Evolutionary conservation across 2,888 invertebrate genomes (phyloP).

Genomic region (Ichneumon xanthorius): DNA sequence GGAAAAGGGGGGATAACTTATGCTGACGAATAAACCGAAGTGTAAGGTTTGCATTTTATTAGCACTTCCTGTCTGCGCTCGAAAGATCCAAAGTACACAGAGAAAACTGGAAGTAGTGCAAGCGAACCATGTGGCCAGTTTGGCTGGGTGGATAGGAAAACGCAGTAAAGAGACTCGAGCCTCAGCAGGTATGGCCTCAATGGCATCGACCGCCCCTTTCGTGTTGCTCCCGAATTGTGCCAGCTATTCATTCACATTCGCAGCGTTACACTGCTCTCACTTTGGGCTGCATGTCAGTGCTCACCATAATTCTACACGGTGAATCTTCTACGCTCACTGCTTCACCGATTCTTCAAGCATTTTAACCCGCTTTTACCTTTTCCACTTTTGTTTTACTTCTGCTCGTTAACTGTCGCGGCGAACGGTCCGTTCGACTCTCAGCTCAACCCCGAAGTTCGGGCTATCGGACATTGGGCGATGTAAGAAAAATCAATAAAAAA

Average conservation of each 20-base stretch:
- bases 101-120: conserved; percentile 16
- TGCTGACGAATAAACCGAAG: conserved; percentile 55
- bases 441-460: background rate
- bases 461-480: background rate
- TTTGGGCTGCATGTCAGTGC: conserved; percentile 15
- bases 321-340: conserved; percentile 59
- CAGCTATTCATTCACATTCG: conserved; percentile 76
- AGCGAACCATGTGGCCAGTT: background rate
- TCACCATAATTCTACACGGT: background rate
- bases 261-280: conserved; percentile 64
- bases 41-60: conserved; percentile 80
- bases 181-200: conserved; percentile 29
- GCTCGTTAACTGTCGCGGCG: background rate
- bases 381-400: background rate
- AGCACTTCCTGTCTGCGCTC: conserved; percentile 73
- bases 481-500: background rate
- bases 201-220: conserved; percentile 77
- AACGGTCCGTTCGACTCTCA: background rate
- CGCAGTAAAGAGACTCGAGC: conserved; percentile 32
- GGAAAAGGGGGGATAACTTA: background rate
- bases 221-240: conserved; percentile 73
- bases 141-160: conserved; percentile 25
- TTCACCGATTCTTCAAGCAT: conserved; percentile 48
- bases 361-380: background rate
- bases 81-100: conserved; percentile 24